Evolutionary conservation across 2,113 vertebrate genomes (phyloP).

Genomic region (Beaufortia kweichowensis): DNA sequence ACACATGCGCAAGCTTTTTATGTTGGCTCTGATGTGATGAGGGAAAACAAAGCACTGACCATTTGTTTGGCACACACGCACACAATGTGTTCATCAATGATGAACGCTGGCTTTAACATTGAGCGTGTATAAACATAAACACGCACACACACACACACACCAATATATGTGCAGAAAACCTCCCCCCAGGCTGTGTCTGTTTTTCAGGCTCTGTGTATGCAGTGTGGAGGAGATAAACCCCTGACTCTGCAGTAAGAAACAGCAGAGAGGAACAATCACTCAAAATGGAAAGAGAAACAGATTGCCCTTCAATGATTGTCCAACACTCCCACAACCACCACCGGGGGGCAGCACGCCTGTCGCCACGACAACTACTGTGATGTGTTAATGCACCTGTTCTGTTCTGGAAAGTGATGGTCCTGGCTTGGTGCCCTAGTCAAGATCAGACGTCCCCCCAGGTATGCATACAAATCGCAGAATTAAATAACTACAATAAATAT

Average conservation of each 20-base stretch:
- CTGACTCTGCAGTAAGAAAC: slow-evolving; percentile 44
- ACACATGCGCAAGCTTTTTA: slow-evolving; percentile 22
- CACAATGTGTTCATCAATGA: slow-evolving; percentile 33
- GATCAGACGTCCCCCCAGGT: not conserved
- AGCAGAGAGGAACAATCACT: slow-evolving; percentile 18
- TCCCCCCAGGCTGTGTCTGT: slow-evolving; percentile 22
- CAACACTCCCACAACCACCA: slow-evolving; percentile 6
- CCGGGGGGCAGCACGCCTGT: slow-evolving; percentile 19
- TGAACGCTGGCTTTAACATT: slow-evolving; percentile 36
- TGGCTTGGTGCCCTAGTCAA: not conserved
- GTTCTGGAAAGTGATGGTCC: not conserved
- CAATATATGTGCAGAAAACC: slow-evolving; percentile 11
- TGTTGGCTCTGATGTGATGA: slow-evolving; percentile 25
- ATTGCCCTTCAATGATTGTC: slow-evolving; percentile 31
- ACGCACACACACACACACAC: slow-evolving; percentile 42
- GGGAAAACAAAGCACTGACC: slow-evolving; percentile 33
- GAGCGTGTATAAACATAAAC: slow-evolving; percentile 12
- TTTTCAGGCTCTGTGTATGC: slow-evolving; percentile 23
- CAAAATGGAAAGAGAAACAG: slow-evolving; percentile 10
- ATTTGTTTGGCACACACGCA: slow-evolving; percentile 52
- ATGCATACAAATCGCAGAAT: not conserved
- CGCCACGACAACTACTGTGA: slow-evolving; percentile 5
- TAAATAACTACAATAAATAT: not conserved
- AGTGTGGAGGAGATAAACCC: slow-evolving; percentile 21
- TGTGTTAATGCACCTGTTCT: slow-evolving; percentile 25